Conservation (phyloP, 2,797 vertebrate species). For the Argya squamiceps region DNA sequence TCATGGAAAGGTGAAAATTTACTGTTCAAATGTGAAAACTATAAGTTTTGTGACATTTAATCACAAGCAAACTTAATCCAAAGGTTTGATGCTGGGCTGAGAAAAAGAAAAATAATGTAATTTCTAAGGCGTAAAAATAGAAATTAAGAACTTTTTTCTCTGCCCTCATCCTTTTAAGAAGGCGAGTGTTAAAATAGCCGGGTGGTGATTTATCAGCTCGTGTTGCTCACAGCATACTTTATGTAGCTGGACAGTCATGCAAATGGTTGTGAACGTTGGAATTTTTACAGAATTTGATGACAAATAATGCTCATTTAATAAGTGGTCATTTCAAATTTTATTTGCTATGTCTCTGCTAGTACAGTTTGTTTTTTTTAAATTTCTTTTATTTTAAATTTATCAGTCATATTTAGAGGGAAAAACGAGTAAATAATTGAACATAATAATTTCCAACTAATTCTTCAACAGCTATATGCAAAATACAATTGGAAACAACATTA, state of each 20-base stretch:
- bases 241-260: background rate
- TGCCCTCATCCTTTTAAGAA: background rate
- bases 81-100: background rate
- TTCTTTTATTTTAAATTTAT: background rate
- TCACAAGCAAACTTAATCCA: background rate
- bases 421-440: background rate
- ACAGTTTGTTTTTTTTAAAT: fast-evolving
- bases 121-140: background rate
- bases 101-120: background rate
- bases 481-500: background rate
- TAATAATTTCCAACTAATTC: background rate
- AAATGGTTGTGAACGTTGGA: background rate
- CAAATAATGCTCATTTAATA: background rate
- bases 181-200: fast-evolving
- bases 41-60: background rate
- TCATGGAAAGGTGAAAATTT: background rate
- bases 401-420: background rate
- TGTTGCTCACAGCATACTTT: background rate
- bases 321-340: background rate
- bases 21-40: background rate
- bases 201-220: background rate
- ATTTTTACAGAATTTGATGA: background rate
- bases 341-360: background rate
- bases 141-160: background rate
- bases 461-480: background rate